Evolutionary conservation across 2,797 vertebrate species (phyloP).

Genomic region (Anguilla megastoma): DNA sequence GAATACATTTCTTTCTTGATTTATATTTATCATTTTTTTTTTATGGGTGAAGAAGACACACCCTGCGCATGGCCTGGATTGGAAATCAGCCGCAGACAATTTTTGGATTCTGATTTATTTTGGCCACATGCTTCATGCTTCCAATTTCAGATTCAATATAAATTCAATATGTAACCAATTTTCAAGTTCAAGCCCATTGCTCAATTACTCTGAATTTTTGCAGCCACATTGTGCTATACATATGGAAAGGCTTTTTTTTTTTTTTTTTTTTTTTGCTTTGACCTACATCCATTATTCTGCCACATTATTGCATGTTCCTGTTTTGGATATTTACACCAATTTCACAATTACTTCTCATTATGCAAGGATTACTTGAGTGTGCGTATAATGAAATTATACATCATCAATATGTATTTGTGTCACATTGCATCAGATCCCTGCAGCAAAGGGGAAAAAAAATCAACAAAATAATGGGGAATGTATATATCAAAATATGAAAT

Average conservation of each 20-base stretch:
- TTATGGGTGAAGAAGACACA: too few relatives aligned
- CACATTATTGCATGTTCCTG: slow-evolving; percentile 31
- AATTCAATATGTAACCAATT: slow-evolving; percentile 68
- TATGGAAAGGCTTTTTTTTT: slow-evolving; percentile 61
- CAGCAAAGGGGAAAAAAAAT: background rate
- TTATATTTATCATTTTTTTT: too few relatives aligned
- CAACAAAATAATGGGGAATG: background rate
- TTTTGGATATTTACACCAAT: slow-evolving; percentile 64
- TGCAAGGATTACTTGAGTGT: slow-evolving; percentile 44
- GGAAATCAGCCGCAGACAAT: slow-evolving; percentile 46
- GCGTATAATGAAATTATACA: slow-evolving; percentile 47
- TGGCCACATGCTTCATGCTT: slow-evolving; percentile 60
- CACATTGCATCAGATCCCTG: slow-evolving; percentile 29
- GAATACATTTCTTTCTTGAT: too few relatives aligned
- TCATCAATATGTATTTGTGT: slow-evolving; percentile 48
- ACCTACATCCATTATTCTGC: slow-evolving; percentile 60
- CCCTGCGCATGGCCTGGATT: slow-evolving; percentile 26
- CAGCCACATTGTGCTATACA: slow-evolving; percentile 60
- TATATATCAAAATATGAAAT: background rate
- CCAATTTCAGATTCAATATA: slow-evolving; percentile 58
- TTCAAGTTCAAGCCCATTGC: slow-evolving; percentile 56
- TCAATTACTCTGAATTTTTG: slow-evolving; percentile 59
- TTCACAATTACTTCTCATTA: slow-evolving; percentile 58
- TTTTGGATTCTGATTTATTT: slow-evolving; percentile 56
- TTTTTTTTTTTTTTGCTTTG: slow-evolving; percentile 54